Evolutionary conservation across 2,113 vertebrate species (phyloP).

Genomic region (Mesocricetus auratus): DNA sequence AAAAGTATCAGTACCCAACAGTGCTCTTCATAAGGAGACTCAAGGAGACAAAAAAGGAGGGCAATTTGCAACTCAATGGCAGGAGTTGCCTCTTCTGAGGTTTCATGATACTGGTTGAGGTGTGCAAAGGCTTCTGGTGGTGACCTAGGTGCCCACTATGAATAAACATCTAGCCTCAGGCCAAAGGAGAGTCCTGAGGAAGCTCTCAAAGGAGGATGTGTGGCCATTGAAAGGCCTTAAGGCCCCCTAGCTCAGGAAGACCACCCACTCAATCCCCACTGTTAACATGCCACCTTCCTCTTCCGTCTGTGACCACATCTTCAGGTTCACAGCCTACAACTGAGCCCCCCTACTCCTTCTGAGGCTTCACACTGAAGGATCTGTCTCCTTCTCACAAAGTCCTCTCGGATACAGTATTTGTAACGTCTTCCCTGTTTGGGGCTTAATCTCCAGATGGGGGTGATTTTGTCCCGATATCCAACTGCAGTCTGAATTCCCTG

Average conservation of each 20-base stretch:
- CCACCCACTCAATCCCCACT: background rate
- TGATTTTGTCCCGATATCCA: background rate
- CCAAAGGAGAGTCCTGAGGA: background rate
- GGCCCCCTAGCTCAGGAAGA: background rate
- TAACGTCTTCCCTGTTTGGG: background rate
- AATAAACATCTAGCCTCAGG: background rate
- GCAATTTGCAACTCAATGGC: background rate
- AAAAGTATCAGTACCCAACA: too few species aligned
- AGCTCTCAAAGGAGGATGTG: background rate
- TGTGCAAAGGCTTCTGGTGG: background rate
- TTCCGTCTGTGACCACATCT: background rate
- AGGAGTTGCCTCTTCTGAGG: background rate
- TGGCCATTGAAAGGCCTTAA: background rate
- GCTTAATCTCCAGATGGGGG: background rate
- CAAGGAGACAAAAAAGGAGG: background rate
- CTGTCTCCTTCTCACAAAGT: background rate
- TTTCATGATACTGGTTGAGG: background rate
- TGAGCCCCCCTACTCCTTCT: background rate
- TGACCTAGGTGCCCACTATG: background rate
- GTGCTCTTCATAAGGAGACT: background rate
- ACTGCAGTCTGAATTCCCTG: background rate
- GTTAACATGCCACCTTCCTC: background rate
- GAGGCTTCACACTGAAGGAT: background rate
- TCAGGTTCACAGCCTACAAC: background rate
- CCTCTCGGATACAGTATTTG: background rate